Evolutionary conservation across 2,113 vertebrate species (phyloP), one percentile per base, ranked within the genome.

Genomic region (Caloenas nicobarica): DNA sequence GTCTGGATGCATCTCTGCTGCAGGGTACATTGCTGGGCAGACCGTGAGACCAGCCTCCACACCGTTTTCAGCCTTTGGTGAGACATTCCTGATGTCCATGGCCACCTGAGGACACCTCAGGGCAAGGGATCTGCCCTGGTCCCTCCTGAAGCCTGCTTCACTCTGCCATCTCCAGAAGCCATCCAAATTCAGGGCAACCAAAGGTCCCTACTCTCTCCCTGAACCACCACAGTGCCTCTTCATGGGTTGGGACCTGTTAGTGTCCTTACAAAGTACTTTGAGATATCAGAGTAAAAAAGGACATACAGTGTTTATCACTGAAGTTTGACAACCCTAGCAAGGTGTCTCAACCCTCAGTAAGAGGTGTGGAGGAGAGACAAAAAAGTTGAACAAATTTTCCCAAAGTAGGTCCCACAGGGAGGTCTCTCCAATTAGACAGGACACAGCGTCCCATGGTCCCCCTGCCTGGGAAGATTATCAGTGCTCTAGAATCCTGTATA

Each of bases 401-500:
- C 22, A 71, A 84, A 64, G 29, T 15, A 51, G 7, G 13, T 18
- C 13, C 24, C 24, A 33, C 13, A 53, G n/a, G 17, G 9, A 72
- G 6, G 2, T 57, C 8, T 48, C 34, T 65, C 24, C 29, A 57
- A 1, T 19, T 19, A 57, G 54, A 31, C 7, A 69, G 28, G 9
- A 42, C 38, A 71, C 2, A n/a, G 26, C 0, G 0, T 31, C n/a
- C 8, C 0, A 0, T 1, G 2, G 21, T 69, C 19, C 34, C 33
- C 82, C 53, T 91, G 14, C 38, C n/a, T 68, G 13, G 36, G 26
- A 50, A 61, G 38, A 51, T 2, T 29, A 10, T 9, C 29, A 26
- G 11, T 9, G 12, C 17, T 80, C 68, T 69, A 31, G 48, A 93
- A 91, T 51, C 3, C 2, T 50, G 13, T 50, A 1, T 14, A 9